Base-by-base conservation (phyloP, 2,113 vertebrate species). In the Cebus imitator region DNA sequence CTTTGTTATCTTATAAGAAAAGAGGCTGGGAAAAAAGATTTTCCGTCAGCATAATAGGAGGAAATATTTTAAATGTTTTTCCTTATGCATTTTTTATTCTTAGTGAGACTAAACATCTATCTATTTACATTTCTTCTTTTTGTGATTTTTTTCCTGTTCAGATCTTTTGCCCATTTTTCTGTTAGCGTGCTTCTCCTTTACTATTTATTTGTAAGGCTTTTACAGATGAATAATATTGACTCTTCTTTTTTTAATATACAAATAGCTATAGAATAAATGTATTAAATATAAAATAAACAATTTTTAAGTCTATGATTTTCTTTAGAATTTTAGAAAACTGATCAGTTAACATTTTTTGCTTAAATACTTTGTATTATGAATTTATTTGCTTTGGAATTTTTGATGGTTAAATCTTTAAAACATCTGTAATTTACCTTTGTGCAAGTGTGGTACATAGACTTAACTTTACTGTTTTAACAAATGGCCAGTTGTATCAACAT, bases 101-200 rank as follows among this genome's bases (percentile, higher is more conserved):
- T 78, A 90, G 11, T 16, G 1, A 87, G 35, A 66, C 58, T 50
- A 87, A 70, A 70, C 55, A 87, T 76, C 43, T 76, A 37, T 40
- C 43, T 76, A 45, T 93, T 95, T 91, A n/a, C 8, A 52, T 78
- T 70, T 93, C 40, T 86, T 66, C 93, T 76, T 82, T 75, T 75
- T 80, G 32, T 76, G 61, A n/a, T 52, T 20, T 57, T 57, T 90
- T 93, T 37, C 7, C 21, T 87, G 10, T 72, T 86, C 57, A 52
- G 48, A 73, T 93, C 8, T 76, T 90, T 82, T 52, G 50, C n/a
- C 25, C 23, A 30, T 85, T 94, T 78, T 91, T 37, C 45, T 72
- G 9, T 87, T 45, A 18, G 14, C 17, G 4, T 89, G 57, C 25
- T 6, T 91, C n/a, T 80, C 37, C 40, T 95, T 70, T 76, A 72